phyloP scores from a whole-genome alignment of 1,140 invertebrate species.

The Caenorhabditis tropicalis region DNA sequence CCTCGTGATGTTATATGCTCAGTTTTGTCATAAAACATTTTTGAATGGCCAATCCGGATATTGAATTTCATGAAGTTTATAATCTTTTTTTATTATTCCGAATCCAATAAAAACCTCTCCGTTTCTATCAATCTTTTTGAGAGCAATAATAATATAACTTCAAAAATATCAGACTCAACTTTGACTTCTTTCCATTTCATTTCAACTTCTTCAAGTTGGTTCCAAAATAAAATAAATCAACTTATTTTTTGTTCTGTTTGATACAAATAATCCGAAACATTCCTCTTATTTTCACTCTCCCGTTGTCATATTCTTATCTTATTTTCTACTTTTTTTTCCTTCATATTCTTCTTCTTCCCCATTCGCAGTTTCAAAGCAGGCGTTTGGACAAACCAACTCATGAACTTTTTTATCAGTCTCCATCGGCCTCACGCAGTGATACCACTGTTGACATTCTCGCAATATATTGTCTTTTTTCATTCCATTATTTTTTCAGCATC shows the following conservation, averaged over 20 bases:
- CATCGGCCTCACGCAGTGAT: conserved; percentile 13
- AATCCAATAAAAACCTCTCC: neutral
- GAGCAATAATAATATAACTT: neutral
- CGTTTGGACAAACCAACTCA: neutral
- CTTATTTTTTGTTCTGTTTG: no score
- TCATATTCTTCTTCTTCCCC: neutral
- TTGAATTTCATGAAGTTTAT: neutral
- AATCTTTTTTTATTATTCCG: neutral
- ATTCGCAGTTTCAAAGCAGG: conserved; percentile 16
- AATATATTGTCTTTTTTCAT: neutral
- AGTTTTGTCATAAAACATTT: neutral
- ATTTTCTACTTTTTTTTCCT: neutral
- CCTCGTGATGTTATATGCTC: neutral
- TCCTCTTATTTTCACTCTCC: no score
- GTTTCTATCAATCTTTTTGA: neutral
- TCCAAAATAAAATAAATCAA: no score
- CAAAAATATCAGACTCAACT: no score
- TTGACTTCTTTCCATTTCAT: no score
- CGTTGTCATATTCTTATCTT: neutral
- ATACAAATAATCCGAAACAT: no score
- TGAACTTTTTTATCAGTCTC: conserved; percentile 32
- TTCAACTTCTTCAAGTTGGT: no score
- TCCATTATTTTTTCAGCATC: neutral
- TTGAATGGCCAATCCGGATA: neutral
- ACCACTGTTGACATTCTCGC: conserved; percentile 13